These are phyloP conservation scores for Meghimatium bilineatum DNA, from an alignment of 2,888 invertebrate species.

Conservation along the genomic window DNA sequence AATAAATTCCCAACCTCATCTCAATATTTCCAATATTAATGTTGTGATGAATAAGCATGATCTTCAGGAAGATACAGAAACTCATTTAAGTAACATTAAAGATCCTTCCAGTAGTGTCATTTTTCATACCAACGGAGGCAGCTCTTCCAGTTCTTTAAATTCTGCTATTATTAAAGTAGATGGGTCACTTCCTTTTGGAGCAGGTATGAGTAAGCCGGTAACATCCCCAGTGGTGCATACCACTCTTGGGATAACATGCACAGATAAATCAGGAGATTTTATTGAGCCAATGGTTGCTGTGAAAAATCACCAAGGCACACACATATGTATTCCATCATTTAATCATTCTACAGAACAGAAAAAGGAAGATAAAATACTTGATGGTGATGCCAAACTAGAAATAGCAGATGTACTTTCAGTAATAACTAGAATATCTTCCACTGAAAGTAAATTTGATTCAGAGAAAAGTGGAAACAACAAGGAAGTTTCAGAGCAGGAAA, in stretches of 20 bases:
- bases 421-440: background rate
- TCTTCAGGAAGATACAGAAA: background rate
- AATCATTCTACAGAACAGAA: background rate
- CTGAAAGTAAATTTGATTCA: background rate
- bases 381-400: constrained; percentile 49
- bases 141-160: background rate
- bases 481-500: constrained; percentile 47
- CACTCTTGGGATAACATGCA: constrained; percentile 15
- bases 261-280: constrained; percentile 44
- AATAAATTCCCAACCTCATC: constrained; percentile 9
- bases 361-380: constrained; percentile 1
- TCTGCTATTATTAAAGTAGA: background rate
- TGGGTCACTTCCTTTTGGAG: background rate
- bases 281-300: constrained; percentile 48
- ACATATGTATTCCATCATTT: constrained; percentile 30
- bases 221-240: background rate
- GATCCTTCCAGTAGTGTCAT: background rate
- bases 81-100: background rate
- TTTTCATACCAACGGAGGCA: background rate
- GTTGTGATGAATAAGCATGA: background rate
- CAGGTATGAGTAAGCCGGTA: background rate
- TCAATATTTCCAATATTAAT: constrained; percentile 2
- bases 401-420: constrained; percentile 44
- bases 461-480: background rate
- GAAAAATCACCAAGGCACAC: constrained; percentile 46